These are phyloP conservation scores for Chrysogorgia sp. DNA, from an alignment of 92 coral and sea anemone species.

Conservation along the genomic window DNA sequence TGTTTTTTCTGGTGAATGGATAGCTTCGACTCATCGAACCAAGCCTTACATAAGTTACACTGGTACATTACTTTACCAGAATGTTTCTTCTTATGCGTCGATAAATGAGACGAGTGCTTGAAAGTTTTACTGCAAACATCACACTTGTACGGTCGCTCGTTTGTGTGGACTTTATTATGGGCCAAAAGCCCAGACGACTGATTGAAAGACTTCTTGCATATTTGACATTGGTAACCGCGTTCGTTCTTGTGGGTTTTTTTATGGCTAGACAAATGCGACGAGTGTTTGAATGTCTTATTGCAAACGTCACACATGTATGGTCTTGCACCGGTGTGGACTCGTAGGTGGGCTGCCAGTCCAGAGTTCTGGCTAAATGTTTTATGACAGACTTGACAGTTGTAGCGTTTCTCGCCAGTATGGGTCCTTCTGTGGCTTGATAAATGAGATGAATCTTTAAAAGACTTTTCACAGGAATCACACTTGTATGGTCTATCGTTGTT, in stretches of 20 bases:
- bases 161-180: conserved; percentile 48
- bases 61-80: neutral
- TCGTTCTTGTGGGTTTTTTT: conserved; percentile 43
- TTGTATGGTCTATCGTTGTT: conserved; percentile 49
- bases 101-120: neutral
- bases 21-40: neutral
- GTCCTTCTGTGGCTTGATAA: conserved; percentile 54
- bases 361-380: conserved; percentile 50
- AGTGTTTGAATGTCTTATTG: conserved; percentile 42
- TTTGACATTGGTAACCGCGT: conserved; percentile 40
- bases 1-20: neutral
- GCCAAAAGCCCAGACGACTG: conserved; percentile 44
- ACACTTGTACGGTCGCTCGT: neutral
- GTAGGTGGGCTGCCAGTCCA: conserved; percentile 38
- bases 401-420: conserved; percentile 47
- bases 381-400: conserved; percentile 39
- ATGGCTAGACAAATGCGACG: neutral
- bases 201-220: conserved; percentile 52
- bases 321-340: conserved; percentile 44
- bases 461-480: conserved; percentile 34
- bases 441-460: conserved; percentile 29
- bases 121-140: conserved; percentile 30
- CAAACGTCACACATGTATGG: conserved; percentile 49
- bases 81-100: neutral
- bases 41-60: neutral